phyloP scores from a whole-genome alignment of 2,888 invertebrate species.

The Noctua janthina region DNA sequence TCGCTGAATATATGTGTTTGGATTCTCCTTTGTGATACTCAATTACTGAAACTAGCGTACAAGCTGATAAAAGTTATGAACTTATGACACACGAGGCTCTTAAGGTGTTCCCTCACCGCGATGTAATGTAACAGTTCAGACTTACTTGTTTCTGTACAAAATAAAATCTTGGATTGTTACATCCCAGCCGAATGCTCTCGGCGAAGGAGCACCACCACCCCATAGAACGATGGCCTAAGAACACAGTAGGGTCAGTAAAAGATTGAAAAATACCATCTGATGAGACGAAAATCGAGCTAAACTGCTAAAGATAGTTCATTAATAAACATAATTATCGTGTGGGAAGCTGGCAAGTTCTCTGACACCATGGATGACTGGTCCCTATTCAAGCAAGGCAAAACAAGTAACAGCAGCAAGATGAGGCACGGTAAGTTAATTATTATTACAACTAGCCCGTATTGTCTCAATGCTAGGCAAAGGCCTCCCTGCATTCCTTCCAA shows the following conservation, averaged over 20 bases:
- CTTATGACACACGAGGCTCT: neutral
- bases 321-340: neutral
- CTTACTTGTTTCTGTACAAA: neutral
- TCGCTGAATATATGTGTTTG: conserved; percentile 66
- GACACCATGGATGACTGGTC: no score
- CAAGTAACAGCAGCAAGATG: neutral
- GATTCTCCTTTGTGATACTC: neutral
- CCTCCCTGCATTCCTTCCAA: no score
- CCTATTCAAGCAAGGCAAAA: neutral
- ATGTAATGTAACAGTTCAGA: neutral
- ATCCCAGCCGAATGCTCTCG: neutral
- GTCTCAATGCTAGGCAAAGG: no score
- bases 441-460: no score
- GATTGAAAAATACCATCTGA: neutral
- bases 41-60: neutral
- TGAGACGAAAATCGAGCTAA: neutral
- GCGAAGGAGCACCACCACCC: neutral
- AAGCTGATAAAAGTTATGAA: neutral
- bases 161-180: neutral
- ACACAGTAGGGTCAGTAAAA: neutral
- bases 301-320: neutral
- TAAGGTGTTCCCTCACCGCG: neutral
- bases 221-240: neutral
- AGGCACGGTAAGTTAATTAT: neutral
- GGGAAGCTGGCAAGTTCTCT: neutral